Evolutionary conservation across 2,888 invertebrate genomes (phyloP).

Genomic region (Cheilosia vernalis): DNA sequence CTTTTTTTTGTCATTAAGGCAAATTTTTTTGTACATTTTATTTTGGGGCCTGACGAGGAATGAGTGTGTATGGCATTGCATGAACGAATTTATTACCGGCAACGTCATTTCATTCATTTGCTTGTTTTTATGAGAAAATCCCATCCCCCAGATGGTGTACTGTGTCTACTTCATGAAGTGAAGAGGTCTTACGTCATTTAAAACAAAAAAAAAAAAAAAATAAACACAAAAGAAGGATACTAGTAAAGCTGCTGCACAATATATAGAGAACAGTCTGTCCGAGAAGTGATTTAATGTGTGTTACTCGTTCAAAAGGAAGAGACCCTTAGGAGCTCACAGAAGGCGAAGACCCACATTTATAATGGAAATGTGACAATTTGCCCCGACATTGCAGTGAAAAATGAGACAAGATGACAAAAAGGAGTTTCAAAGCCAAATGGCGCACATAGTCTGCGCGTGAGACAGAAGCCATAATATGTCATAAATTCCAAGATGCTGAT

Average conservation of each 20-base stretch:
- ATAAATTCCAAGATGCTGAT: background rate
- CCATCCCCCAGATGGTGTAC: slow-evolving; percentile 58
- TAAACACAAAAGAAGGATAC: background rate
- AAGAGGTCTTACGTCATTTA: slow-evolving; percentile 39
- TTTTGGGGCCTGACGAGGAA: slow-evolving; percentile 1
- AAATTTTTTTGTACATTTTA: slow-evolving; percentile 39
- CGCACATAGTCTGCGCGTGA: slow-evolving; percentile 1
- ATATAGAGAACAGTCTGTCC: slow-evolving; percentile 53
- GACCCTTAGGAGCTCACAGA: slow-evolving; percentile 6
- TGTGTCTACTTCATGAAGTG: slow-evolving; percentile 1
- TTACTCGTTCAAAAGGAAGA: slow-evolving; percentile 6
- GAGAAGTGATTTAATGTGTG: slow-evolving; percentile 56
- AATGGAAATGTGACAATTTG: slow-evolving; percentile 55
- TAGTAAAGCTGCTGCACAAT: slow-evolving; percentile 9
- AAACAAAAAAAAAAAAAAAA: slow-evolving; percentile 11
- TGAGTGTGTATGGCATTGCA: slow-evolving; percentile 23
- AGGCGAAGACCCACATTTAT: slow-evolving; percentile 58
- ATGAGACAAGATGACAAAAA: slow-evolving; percentile 48
- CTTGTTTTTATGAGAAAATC: slow-evolving; percentile 46
- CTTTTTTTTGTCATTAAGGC: slow-evolving; percentile 37
- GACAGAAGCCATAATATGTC: slow-evolving; percentile 24
- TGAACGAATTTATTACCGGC: slow-evolving; percentile 43
- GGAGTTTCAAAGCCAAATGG: slow-evolving; percentile 38
- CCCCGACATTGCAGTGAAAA: slow-evolving; percentile 44
- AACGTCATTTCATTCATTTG: slow-evolving; percentile 58